These are phyloP conservation scores for Leucoraja erinaceus DNA, from an alignment of 2,113 vertebrate genomes.

Conservation along the genomic window DNA sequence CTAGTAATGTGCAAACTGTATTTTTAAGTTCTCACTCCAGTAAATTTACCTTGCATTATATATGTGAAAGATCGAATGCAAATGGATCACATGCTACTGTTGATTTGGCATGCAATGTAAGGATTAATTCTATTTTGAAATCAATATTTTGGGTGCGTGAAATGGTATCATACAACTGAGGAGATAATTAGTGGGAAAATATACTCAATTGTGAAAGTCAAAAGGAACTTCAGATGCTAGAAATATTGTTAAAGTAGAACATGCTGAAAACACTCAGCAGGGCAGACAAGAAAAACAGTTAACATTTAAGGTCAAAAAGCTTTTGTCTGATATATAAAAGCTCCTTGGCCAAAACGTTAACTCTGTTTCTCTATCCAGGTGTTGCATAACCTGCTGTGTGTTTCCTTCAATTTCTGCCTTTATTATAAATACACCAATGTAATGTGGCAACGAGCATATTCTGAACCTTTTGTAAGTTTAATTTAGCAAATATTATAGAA, in stretches of 20 bases:
- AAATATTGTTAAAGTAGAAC: too few species aligned
- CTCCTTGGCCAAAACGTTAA: too few species aligned
- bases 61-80: not conserved
- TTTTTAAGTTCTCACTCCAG: not conserved
- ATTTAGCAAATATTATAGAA: not conserved
- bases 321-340: too few species aligned
- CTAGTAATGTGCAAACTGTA: not conserved
- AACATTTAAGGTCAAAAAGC: too few species aligned
- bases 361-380: too few species aligned
- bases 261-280: too few species aligned
- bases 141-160: not conserved
- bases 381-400: too few species aligned
- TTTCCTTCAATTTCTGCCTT: too few species aligned
- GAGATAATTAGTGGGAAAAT: not conserved
- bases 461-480: not conserved
- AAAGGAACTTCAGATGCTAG: too few species aligned
- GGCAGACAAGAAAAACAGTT: too few species aligned
- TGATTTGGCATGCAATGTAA: not conserved
- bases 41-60: not conserved
- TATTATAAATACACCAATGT: too few species aligned
- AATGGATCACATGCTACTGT: not conserved
- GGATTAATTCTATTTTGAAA: not conserved
- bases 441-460: not conserved
- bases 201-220: too few species aligned
- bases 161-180: not conserved